These are phyloP conservation scores for Cyclopterus lumpus DNA, from an alignment of 2,797 vertebrate genomes.

Conservation along the genomic window DNA sequence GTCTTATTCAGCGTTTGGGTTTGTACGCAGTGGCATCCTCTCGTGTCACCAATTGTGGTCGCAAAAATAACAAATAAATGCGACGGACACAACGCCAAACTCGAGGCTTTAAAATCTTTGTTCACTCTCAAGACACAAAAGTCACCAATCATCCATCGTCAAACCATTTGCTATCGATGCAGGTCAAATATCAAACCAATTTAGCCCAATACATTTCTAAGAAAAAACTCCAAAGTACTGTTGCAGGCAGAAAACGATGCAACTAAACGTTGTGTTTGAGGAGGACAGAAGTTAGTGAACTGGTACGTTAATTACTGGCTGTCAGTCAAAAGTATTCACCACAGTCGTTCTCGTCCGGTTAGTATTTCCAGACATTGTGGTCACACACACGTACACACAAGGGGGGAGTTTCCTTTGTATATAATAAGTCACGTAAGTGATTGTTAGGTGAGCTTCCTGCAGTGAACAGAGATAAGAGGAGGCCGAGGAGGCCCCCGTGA, in stretches of 20 bases:
- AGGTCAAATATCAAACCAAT: conserved; percentile 16
- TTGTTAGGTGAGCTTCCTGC: conserved; percentile 57
- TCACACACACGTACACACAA: conserved; percentile 20
- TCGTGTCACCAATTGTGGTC: neutral
- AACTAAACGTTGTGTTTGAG: conserved; percentile 10
- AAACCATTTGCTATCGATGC: conserved; percentile 6
- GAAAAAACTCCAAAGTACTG: neutral
- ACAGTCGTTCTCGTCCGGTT: conserved; percentile 33
- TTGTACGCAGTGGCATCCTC: neutral
- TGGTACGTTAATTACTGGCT: conserved; percentile 51
- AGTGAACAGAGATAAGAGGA: conserved; percentile 68
- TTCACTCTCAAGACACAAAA: conserved; percentile 25
- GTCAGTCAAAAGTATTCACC: conserved; percentile 47
- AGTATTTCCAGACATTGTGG: conserved; percentile 20
- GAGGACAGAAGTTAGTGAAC: conserved; percentile 30
- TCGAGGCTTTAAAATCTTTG: neutral
- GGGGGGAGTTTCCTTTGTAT: conserved; percentile 31
- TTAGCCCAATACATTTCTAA: conserved; percentile 20
- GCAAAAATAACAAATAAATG: neutral
- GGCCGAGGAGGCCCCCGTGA: conserved; percentile 48
- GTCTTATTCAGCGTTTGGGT: neutral
- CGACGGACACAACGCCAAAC: neutral
- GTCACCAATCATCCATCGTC: neutral
- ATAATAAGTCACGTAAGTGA: conserved; percentile 65
- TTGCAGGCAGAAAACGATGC: conserved; percentile 3